These are phyloP conservation scores for Psettodes erumei DNA, from an alignment of 2,113 vertebrate species.

Conservation along the genomic window DNA sequence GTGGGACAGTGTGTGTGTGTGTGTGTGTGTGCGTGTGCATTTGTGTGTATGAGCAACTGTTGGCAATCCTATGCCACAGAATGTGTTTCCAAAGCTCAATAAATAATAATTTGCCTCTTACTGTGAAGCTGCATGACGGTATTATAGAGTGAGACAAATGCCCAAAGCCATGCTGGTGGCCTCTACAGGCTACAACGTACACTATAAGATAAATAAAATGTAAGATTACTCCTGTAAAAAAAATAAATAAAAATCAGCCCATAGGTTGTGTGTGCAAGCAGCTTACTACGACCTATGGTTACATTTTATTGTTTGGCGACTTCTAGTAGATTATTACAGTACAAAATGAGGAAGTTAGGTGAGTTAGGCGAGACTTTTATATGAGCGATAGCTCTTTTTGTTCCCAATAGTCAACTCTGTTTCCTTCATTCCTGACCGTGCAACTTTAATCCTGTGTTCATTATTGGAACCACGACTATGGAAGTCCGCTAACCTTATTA, in stretches of 20 bases:
- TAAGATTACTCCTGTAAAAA: not conserved
- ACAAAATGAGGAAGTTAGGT: not conserved
- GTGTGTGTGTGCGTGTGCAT: constrained; percentile 6
- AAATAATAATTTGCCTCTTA: constrained; percentile 1
- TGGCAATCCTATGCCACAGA: not conserved
- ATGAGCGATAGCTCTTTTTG: no score
- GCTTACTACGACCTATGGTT: not conserved
- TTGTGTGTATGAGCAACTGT: not conserved
- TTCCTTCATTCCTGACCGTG: no score
- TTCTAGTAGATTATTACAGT: not conserved
- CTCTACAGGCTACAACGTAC: not conserved
- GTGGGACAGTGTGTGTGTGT: constrained; percentile 9
- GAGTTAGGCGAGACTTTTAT: no score
- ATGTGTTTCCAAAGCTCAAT: constrained; percentile 11
- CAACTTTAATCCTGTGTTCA: no score
- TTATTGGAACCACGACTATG: no score
- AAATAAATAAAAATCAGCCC: not conserved
- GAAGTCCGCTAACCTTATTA: no score
- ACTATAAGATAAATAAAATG: not conserved
- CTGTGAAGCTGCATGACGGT: not conserved
- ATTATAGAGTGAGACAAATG: not conserved
- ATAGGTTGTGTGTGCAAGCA: not conserved
- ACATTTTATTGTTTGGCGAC: not conserved
- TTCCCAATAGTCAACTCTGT: no score
- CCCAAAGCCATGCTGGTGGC: not conserved